phyloP scores from a whole-genome alignment of 2,797 vertebrate species.

The Xenentodon cancila region DNA sequence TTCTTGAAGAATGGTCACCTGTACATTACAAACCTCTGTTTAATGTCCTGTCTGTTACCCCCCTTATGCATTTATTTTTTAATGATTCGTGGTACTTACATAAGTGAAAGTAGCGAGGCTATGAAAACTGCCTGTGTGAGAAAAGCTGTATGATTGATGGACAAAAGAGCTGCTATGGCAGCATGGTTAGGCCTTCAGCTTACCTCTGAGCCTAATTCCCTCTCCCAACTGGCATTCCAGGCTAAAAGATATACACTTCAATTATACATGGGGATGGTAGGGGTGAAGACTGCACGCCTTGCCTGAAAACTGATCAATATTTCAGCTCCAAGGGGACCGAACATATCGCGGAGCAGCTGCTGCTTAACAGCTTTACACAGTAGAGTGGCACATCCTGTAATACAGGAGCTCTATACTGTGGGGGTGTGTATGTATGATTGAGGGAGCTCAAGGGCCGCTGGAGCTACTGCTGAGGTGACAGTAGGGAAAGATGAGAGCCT shows the following conservation, averaged over 20 bases:
- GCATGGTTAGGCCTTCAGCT: constrained; percentile 56
- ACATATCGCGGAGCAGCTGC: constrained; percentile 79
- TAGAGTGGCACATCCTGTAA: constrained; percentile 56
- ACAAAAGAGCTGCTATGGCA: constrained; percentile 59
- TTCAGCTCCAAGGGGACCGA: constrained; percentile 79
- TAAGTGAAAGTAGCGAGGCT: constrained; percentile 11
- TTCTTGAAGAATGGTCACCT: constrained; percentile 42
- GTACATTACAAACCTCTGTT: constrained; percentile 48
- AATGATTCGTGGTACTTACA: constrained; percentile 43
- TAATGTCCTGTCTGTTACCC: constrained; percentile 31
- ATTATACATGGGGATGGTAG: constrained; percentile 78
- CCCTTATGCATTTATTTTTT: constrained; percentile 18
- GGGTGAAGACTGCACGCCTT: constrained; percentile 53
- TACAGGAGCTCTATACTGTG: constrained; percentile 42
- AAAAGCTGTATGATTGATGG: constrained; percentile 69
- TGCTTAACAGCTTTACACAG: constrained; percentile 77
- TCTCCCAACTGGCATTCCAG: constrained; percentile 61
- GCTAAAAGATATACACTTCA: constrained; percentile 74
- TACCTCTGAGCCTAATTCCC: constrained; percentile 64
- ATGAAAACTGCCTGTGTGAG: constrained; percentile 38
- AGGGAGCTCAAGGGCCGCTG: constrained; percentile 49
- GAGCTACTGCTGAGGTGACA: constrained; percentile 52
- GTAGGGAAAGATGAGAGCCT: constrained; percentile 53
- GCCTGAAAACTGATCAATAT: constrained; percentile 83
- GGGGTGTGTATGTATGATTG: constrained; percentile 14